A percentile compares a stretch with the other conserved stretches of the same genome.
phyloP scores from a whole-genome alignment of 2,888 invertebrate genomes.

The Autographa pulchrina region DNA sequence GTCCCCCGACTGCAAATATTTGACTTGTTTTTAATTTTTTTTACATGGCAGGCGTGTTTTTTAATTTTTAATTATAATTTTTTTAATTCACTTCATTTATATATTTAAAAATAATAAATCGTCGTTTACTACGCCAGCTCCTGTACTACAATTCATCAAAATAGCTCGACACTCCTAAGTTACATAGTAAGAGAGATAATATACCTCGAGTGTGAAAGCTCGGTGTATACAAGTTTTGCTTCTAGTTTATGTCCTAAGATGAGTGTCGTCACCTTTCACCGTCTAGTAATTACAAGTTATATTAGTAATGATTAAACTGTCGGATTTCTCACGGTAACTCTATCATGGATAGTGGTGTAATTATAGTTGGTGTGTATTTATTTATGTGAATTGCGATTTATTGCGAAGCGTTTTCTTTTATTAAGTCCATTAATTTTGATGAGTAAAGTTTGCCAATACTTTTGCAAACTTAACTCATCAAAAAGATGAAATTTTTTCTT shows the following conservation, averaged over 20 bases:
- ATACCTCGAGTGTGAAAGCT: constrained; percentile 15
- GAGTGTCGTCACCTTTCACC: constrained; percentile 7
- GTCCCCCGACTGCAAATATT: too few relatives aligned
- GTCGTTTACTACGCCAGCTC: background rate
- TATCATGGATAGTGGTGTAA: background rate
- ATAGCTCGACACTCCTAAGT: background rate
- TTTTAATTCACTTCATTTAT: too few relatives aligned
- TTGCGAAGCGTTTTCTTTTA: background rate
- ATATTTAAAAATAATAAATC: too few relatives aligned
- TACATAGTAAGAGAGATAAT: background rate
- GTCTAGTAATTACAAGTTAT: constrained; percentile 3
- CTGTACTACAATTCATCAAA: background rate
- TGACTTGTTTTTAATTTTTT: too few relatives aligned
- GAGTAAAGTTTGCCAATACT: too few relatives aligned
- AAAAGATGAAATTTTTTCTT: too few relatives aligned
- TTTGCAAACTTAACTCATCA: too few relatives aligned
- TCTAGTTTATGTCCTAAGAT: constrained; percentile 4
- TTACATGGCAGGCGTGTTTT: too few relatives aligned
- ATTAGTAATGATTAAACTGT: background rate
- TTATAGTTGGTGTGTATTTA: background rate
- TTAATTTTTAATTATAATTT: too few relatives aligned
- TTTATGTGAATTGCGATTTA: background rate
- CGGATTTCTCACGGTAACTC: background rate
- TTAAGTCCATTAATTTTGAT: too few relatives aligned
- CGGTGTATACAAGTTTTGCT: constrained; percentile 9